phyloP scores from a whole-genome alignment of 1,140 invertebrate species.

The Bombus terrestris region DNA sequence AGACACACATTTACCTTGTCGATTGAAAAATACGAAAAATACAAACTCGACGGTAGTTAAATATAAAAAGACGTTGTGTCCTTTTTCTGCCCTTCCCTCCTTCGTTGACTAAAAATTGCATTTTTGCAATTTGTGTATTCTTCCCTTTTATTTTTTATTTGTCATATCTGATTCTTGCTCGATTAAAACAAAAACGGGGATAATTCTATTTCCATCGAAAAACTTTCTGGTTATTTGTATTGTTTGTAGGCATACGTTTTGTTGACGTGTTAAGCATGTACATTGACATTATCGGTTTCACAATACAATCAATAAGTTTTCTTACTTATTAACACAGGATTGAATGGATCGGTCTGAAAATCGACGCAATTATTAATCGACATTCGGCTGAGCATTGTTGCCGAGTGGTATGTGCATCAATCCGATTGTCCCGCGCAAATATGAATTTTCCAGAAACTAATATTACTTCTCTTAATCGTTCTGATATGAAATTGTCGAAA shows the following conservation, averaged over 20 bases:
- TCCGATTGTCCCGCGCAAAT: not conserved
- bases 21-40: not conserved
- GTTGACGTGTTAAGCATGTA: too few species aligned
- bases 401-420: not conserved
- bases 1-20: not conserved
- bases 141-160: not conserved
- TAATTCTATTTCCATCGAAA: not conserved
- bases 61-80: not conserved
- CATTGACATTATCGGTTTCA: not conserved
- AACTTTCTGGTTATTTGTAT: not conserved
- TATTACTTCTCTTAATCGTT: not conserved
- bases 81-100: not conserved
- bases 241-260: too few species aligned
- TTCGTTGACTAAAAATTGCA: not conserved
- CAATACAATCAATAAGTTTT: not conserved
- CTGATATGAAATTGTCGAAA: conserved; percentile 16
- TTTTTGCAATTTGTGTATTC: not conserved
- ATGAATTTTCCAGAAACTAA: conserved; percentile 33
- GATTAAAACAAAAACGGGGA: not conserved
- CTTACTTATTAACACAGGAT: not conserved
- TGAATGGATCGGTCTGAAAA: not conserved
- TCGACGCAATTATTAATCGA: not conserved
- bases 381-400: not conserved
- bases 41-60: not conserved
- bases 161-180: not conserved